These are phyloP conservation scores for Sinocyclocheilus anshuiensis DNA, from an alignment of 2,113 vertebrate genomes.

Conservation along the genomic window DNA sequence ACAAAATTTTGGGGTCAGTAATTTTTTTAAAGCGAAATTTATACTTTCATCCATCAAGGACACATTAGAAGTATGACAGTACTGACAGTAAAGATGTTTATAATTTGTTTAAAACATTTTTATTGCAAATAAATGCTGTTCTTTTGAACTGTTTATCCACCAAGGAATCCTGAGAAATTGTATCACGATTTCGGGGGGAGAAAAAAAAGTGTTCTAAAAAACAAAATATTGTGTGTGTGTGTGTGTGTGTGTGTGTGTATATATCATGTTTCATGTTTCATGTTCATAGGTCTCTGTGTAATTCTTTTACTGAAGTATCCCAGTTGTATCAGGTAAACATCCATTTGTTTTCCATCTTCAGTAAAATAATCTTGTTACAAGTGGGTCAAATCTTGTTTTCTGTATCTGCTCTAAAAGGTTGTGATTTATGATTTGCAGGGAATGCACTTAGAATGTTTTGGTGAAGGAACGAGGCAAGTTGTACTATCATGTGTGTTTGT, in stretches of 20 bases:
- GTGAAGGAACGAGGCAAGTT: slow-evolving; percentile 56
- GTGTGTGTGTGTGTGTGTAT: background rate
- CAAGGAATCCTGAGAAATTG: no score
- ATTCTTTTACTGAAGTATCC: slow-evolving; percentile 3
- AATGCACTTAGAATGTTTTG: slow-evolving; percentile 62
- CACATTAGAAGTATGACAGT: background rate
- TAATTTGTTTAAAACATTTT: background rate
- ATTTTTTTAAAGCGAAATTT: background rate
- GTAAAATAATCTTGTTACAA: slow-evolving; percentile 6
- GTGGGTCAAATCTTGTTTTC: background rate
- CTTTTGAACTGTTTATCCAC: no score
- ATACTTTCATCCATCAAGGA: background rate
- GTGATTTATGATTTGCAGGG: slow-evolving; percentile 51
- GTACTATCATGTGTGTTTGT: background rate
- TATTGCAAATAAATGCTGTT: background rate
- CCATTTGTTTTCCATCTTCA: background rate
- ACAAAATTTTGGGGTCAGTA: background rate
- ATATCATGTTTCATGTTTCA: background rate
- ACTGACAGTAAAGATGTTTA: background rate
- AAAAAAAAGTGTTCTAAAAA: no score
- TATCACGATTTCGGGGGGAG: no score
- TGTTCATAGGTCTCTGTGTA: slow-evolving; percentile 38
- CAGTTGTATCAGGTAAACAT: slow-evolving; percentile 36
- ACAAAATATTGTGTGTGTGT: no score
- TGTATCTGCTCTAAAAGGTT: background rate